Percentiles rank a stretch among this genome's conserved stretches.
Evolutionary conservation across 2,113 vertebrate genomes (phyloP).

Genomic region (pig (Sus scrofa)): DNA sequence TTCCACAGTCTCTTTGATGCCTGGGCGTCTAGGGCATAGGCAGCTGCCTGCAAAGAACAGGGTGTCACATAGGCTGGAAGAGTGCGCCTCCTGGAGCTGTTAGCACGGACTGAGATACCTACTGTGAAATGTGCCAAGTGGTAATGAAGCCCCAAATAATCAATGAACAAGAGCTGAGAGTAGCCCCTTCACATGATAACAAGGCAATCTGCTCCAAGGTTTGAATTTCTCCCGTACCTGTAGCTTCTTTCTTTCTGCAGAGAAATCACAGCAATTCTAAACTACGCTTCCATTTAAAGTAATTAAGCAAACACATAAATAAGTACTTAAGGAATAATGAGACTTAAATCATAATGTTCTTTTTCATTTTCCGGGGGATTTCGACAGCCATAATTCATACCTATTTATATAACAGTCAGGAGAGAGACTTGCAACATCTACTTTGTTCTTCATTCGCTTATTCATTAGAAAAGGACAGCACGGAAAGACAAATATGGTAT

Average conservation of each 20-base stretch:
- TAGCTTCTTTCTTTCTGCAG: not conserved
- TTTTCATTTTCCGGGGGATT: not conserved
- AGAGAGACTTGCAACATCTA: not conserved
- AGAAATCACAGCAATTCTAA: constrained; percentile 27
- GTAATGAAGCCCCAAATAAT: constrained; percentile 23
- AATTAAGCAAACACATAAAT: constrained; percentile 53
- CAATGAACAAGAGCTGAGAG: not conserved
- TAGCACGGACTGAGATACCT: not conserved
- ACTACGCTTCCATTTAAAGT: constrained; percentile 36
- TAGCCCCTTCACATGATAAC: not conserved
- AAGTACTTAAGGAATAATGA: constrained; percentile 43
- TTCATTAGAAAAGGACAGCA: not conserved
- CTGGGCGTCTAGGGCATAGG: not conserved
- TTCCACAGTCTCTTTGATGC: not conserved
- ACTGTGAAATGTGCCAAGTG: not conserved
- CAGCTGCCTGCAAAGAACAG: not conserved
- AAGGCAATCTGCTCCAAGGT: not conserved
- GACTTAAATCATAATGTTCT: constrained; percentile 41
- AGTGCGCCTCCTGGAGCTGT: not conserved
- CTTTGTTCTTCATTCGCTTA: constrained; percentile 2
- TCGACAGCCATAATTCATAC: constrained; percentile 10
- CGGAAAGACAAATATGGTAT: not conserved
- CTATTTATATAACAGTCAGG: constrained; percentile 26
- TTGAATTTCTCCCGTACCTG: not conserved
- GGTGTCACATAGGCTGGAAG: not conserved